A percentile compares a stretch with the other conserved stretches of the same genome.
These are phyloP conservation scores for Promerops cafer DNA, from an alignment of 2,113 vertebrate species.

Conservation along the genomic window DNA sequence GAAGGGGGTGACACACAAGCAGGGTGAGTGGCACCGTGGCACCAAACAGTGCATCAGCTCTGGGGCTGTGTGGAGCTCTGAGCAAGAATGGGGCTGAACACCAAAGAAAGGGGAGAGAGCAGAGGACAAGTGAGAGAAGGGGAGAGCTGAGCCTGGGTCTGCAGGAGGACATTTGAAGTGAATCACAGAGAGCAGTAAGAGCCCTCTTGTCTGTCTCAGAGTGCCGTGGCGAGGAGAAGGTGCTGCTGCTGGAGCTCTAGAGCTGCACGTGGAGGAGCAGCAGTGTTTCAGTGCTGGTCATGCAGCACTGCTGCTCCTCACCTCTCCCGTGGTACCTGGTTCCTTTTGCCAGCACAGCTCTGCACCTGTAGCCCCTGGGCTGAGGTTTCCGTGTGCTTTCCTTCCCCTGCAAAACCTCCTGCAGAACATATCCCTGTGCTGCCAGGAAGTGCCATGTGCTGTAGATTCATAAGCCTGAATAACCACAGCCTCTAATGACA, in stretches of 20 bases:
- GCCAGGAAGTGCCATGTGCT: accelerated
- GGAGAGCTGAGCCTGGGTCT: neutral
- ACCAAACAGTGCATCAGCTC: neutral
- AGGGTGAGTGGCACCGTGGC: accelerated
- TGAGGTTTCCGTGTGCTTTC: neutral
- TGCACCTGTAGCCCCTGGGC: neutral
- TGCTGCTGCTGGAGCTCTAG: neutral
- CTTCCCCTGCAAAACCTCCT: neutral
- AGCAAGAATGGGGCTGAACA: too few species aligned
- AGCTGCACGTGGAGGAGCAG: accelerated
- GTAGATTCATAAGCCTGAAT: neutral
- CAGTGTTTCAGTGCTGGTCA: accelerated
- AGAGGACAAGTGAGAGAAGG: neutral
- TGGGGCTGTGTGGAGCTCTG: accelerated
- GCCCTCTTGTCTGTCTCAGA: neutral
- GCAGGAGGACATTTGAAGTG: neutral
- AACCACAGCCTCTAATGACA: neutral
- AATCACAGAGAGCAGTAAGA: neutral
- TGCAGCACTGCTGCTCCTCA: neutral
- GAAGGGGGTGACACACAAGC: neutral
- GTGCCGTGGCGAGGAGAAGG: neutral
- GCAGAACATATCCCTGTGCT: neutral
- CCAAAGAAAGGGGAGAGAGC: neutral
- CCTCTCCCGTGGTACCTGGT: neutral
- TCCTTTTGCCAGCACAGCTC: neutral